Conservation (phyloP, 2,888 invertebrate genomes). For the Andrena haemorrhoa region DNA sequence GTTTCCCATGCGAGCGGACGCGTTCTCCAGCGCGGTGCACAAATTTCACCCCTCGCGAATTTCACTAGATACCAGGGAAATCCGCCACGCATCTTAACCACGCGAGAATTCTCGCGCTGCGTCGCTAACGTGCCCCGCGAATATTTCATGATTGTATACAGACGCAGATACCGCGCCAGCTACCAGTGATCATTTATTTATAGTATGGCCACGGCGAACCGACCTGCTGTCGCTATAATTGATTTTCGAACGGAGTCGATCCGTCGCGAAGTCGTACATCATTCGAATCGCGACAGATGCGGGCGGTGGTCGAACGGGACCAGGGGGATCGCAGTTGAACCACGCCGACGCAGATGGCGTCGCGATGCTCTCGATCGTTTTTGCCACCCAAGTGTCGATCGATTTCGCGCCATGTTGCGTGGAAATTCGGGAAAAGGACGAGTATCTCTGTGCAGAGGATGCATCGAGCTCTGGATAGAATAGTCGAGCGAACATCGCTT, state of each 20-base stretch:
- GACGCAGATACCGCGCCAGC: too few species aligned
- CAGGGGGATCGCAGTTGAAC: conserved; percentile 6
- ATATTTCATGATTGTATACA: neutral
- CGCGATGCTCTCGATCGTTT: conserved; percentile 36
- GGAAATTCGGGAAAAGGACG: neutral
- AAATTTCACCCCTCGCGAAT: conserved; percentile 44
- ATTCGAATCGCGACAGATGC: conserved; percentile 25
- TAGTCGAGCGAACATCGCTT: too few species aligned
- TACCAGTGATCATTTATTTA: neutral
- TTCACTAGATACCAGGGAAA: conserved; percentile 6
- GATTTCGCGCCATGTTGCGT: neutral
- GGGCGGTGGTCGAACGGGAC: neutral
- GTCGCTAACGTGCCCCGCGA: neutral
- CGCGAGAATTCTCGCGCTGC: neutral
- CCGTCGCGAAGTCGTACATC: neutral
- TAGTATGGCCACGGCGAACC: neutral
- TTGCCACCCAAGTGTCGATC: conserved; percentile 20
- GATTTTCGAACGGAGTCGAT: conserved; percentile 18
- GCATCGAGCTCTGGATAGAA: too few species aligned
- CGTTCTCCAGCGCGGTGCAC: conserved; percentile 15
- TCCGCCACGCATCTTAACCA: neutral
- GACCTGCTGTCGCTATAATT: conserved; percentile 3
- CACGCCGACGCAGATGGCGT: conserved; percentile 37
- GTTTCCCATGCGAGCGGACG: conserved; percentile 43
- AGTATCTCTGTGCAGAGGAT: too few species aligned